These are phyloP conservation scores for Lysandra bellargus DNA, from an alignment of 2,888 invertebrate genomes.

Conservation along the genomic window DNA sequence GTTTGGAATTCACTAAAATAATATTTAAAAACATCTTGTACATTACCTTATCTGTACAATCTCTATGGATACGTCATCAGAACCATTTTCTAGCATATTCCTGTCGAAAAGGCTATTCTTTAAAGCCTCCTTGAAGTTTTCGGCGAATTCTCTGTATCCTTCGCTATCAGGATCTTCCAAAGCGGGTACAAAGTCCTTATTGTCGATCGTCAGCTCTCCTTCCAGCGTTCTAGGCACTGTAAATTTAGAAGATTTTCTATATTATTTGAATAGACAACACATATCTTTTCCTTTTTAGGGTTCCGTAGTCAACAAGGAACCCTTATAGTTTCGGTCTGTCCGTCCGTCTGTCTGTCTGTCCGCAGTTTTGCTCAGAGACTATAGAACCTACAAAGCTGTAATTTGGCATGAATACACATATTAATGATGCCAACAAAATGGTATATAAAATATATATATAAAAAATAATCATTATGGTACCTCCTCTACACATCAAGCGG, in stretches of 20 bases:
- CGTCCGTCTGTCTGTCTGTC: no score
- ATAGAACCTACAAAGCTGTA: no score
- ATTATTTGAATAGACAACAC: background rate
- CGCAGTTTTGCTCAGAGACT: no score
- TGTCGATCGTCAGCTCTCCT: conserved; percentile 84
- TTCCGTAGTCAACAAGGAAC: no score
- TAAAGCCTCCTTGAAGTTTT: conserved; percentile 81
- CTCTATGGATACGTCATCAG: conserved; percentile 81
- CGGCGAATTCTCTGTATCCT: conserved; percentile 82
- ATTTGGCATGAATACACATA: no score
- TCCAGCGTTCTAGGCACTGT: conserved; percentile 86
- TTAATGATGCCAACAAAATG: no score
- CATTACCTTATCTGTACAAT: conserved; percentile 81
- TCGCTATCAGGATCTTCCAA: conserved; percentile 82
- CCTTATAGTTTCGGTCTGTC: no score
- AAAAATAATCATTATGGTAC: no score
- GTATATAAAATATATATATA: no score
- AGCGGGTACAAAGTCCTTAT: conserved; percentile 81
- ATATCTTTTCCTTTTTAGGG: no score
- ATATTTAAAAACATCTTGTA: background rate
- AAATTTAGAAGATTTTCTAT: conserved; percentile 38
- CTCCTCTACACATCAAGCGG: no score
- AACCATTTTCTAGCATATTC: conserved; percentile 72
- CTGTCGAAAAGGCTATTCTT: conserved; percentile 79
- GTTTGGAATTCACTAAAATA: background rate